Conservation (phyloP, 2,888 invertebrate species). For the Catocala fraxini region DNA sequence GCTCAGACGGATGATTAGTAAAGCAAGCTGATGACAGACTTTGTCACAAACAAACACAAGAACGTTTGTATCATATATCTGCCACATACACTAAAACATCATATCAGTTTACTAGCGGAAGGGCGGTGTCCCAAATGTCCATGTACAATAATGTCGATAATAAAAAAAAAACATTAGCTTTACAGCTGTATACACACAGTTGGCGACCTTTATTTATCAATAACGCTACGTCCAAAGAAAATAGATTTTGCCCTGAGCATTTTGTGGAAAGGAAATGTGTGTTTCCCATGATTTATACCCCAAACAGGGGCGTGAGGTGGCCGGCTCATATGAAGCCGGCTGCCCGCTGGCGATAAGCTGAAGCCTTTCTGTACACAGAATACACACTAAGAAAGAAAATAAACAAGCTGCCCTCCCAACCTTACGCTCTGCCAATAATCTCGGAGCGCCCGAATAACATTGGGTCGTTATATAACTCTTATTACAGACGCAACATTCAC, state of each 20-base stretch:
- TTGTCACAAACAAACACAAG: no score
- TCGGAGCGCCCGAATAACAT: conserved; percentile 62
- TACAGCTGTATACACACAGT: conserved; percentile 32
- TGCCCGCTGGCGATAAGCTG: conserved; percentile 84
- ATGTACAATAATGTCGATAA: conserved; percentile 24
- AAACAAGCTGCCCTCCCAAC: conserved; percentile 77
- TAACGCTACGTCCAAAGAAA: conserved; percentile 69
- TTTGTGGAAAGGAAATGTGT: conserved; percentile 84
- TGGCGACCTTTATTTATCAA: conserved; percentile 65
- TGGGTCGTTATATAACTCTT: conserved; percentile 54
- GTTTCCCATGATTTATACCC: conserved; percentile 85
- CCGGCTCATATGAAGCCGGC: conserved; percentile 72
- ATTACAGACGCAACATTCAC: conserved; percentile 56
- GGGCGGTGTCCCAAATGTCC: not conserved
- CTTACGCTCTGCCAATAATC: conserved; percentile 77
- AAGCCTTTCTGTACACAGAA: conserved; percentile 71
- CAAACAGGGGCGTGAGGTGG: conserved; percentile 77
- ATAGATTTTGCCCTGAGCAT: conserved; percentile 76
- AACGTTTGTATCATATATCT: not conserved
- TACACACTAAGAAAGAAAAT: conserved; percentile 80
- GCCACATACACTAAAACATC: not conserved
- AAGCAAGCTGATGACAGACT: no score
- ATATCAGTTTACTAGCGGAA: conserved; percentile 3
- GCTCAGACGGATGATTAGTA: no score
- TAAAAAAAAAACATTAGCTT: conserved; percentile 37